Conservation (phyloP, 2,797 vertebrate species). For the Pseudomugil gertrudae region DNA sequence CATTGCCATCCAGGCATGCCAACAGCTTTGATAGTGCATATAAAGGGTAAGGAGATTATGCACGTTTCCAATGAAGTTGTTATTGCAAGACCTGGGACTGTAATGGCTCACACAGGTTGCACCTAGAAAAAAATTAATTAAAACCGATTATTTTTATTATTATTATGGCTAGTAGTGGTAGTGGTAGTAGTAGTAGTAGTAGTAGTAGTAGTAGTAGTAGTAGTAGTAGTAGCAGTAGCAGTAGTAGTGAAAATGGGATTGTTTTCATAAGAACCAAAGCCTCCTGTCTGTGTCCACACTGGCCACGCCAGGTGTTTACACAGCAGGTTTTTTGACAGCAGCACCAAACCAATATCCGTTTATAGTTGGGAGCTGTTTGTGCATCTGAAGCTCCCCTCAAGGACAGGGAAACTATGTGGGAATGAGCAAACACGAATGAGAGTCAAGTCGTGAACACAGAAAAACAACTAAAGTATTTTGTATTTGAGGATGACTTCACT, state of each 20-base stretch:
- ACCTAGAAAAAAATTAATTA: conserved; percentile 9
- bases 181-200: too few species aligned
- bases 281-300: conserved; percentile 30
- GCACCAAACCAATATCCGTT: conserved; percentile 27
- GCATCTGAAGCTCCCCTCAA: conserved; percentile 34
- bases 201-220: too few species aligned
- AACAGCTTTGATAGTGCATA: conserved; percentile 6
- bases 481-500: background rate
- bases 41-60: conserved; percentile 14
- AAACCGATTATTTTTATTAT: background rate
- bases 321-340: conserved; percentile 57
- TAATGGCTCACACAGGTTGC: conserved; percentile 6
- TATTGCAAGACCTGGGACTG: background rate
- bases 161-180: too few species aligned
- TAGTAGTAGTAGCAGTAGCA: too few species aligned
- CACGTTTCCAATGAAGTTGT: background rate
- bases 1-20: background rate
- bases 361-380: conserved; percentile 26
- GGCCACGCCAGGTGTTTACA: conserved; percentile 51
- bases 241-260: background rate
- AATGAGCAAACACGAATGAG: background rate
- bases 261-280: background rate
- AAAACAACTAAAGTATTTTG: conserved; percentile 9
- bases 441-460: conserved; percentile 9
- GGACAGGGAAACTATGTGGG: conserved; percentile 20